Percentiles rank a stretch among this genome's conserved stretches.
These are phyloP conservation scores for Tachina lurida DNA, from an alignment of 2,888 invertebrate genomes.

Conservation along the genomic window DNA sequence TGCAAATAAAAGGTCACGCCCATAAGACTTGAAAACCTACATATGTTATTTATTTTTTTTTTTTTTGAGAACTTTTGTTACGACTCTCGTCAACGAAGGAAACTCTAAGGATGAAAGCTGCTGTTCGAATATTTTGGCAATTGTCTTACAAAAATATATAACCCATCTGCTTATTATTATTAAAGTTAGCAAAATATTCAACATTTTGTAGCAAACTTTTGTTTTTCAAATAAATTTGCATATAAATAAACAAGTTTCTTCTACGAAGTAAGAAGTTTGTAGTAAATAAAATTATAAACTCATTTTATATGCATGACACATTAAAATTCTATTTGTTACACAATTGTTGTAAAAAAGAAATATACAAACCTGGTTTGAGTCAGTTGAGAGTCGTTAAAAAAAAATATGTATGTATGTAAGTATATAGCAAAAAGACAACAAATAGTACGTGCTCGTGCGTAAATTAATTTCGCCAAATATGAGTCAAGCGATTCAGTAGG, in stretches of 20 bases:
- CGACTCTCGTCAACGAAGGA: not conserved
- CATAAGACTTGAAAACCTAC: too few relatives aligned
- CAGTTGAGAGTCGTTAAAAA: not conserved
- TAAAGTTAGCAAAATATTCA: slow-evolving; percentile 13
- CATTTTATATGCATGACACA: slow-evolving; percentile 64
- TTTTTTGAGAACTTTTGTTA: not conserved
- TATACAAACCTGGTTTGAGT: not conserved
- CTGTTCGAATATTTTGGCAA: not conserved
- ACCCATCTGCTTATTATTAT: slow-evolving; percentile 6
- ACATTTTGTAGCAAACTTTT: not conserved
- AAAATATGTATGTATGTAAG: not conserved
- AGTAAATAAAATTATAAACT: slow-evolving; percentile 64
- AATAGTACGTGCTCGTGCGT: slow-evolving; percentile 63
- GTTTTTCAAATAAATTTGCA: slow-evolving; percentile 12
- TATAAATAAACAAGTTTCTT: slow-evolving; percentile 16
- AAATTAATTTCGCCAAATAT: slow-evolving; percentile 48
- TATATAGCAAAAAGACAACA: slow-evolving; percentile 18
- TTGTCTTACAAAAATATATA: not conserved
- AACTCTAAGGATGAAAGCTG: not conserved
- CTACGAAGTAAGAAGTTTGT: not conserved
- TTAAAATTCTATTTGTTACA: slow-evolving; percentile 61
- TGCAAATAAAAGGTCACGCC: too few relatives aligned
- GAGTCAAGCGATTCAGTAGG: slow-evolving; percentile 35
- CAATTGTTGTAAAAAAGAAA: slow-evolving; percentile 38
- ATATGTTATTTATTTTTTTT: too few relatives aligned